These are phyloP conservation scores for Drosophila tani DNA, from an alignment of 1,140 invertebrate genomes.

Conservation along the genomic window DNA sequence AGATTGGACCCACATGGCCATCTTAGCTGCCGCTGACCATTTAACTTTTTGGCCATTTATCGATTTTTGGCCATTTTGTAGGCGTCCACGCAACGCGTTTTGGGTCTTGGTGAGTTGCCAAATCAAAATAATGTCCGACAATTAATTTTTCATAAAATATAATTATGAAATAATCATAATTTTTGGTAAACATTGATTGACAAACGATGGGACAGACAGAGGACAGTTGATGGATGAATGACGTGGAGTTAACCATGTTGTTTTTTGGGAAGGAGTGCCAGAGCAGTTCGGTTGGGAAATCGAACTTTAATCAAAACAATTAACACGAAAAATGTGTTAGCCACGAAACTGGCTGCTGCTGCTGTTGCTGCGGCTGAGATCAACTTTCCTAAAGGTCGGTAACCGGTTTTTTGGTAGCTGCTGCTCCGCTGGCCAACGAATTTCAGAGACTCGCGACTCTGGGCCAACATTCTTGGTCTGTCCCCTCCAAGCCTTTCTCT, in stretches of 20 bases:
- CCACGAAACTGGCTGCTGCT: constrained; percentile 33
- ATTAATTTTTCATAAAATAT: constrained; percentile 68
- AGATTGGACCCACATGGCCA: constrained; percentile 34
- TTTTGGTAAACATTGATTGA: constrained; percentile 63
- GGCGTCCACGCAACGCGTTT: constrained; percentile 59
- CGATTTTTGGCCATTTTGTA: constrained; percentile 58
- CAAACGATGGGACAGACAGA: constrained; percentile 48
- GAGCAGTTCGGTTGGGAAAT: constrained; percentile 24
- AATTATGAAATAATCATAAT: constrained; percentile 75
- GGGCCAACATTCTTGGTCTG: constrained; percentile 53
- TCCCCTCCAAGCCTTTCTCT: constrained; percentile 32
- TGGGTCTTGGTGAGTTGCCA: constrained; percentile 34
- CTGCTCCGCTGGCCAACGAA: constrained; percentile 29
- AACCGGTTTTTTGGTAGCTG: constrained; percentile 60
- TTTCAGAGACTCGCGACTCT: constrained; percentile 35
- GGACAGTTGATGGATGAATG: constrained; percentile 37
- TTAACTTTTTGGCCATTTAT: constrained; percentile 22
- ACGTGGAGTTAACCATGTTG: constrained; percentile 14
- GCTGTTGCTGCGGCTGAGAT: constrained; percentile 15
- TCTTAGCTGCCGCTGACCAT: constrained; percentile 2
- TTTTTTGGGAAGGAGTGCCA: constrained; percentile 16
- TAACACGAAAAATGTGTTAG: constrained; percentile 61
- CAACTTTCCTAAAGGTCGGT: constrained; percentile 81
- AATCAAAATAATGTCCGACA: constrained; percentile 51
- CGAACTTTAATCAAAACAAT: constrained; percentile 68